Evolutionary conservation across 1,140 invertebrate species (phyloP).

Genomic region (Phymastichus coffea): DNA sequence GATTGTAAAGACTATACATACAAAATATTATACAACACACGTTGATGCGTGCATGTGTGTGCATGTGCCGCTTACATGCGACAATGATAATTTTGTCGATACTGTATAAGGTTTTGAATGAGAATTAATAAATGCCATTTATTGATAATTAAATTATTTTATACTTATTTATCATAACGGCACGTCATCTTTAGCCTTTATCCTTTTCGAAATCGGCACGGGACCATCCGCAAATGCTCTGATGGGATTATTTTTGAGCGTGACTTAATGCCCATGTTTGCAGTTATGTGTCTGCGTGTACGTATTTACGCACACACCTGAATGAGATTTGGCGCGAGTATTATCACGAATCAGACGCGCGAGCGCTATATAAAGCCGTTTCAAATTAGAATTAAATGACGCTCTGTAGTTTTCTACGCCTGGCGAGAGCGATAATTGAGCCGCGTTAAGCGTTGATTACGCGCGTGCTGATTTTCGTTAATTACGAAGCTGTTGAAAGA

Average conservation of each 20-base stretch:
- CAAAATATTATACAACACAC: too few species aligned
- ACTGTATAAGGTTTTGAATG: not conserved
- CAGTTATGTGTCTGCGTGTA: too few species aligned
- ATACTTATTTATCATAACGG: not conserved
- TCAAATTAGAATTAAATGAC: constrained; percentile 1
- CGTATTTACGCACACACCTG: not conserved
- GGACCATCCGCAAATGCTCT: not conserved
- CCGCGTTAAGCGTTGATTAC: too few species aligned
- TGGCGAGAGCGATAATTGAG: not conserved
- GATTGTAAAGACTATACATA: too few species aligned
- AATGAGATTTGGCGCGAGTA: constrained; percentile 1
- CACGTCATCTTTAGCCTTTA: not conserved
- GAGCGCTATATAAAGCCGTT: not conserved
- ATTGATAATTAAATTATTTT: not conserved
- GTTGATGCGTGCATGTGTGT: too few species aligned
- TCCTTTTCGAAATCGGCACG: not conserved
- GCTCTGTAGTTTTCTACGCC: not conserved
- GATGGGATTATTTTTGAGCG: constrained; percentile 9
- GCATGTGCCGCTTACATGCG: too few species aligned
- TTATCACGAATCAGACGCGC: not conserved
- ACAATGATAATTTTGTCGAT: too few species aligned
- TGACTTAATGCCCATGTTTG: constrained; percentile 8
- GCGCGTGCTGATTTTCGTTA: too few species aligned
- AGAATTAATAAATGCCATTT: constrained; percentile 2
- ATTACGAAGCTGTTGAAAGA: too few species aligned